Conservation (phyloP, 2,888 invertebrate genomes). For the Agriopis aurantiaria region DNA sequence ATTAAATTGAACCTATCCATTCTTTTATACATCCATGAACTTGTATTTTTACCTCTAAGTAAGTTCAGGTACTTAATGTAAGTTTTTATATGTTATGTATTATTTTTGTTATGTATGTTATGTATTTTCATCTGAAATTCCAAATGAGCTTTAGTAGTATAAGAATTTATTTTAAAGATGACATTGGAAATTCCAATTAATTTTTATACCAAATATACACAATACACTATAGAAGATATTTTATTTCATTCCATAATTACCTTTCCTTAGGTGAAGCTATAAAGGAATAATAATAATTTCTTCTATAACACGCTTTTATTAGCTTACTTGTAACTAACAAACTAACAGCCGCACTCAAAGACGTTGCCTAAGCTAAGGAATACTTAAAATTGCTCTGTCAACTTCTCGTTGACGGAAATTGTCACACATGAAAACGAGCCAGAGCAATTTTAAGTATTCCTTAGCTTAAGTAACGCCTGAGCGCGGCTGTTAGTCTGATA, state of each 20-base stretch:
- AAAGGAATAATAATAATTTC: too few relatives aligned
- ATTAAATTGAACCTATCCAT: background rate
- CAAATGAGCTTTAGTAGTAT: too few relatives aligned
- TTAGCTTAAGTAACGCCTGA: too few relatives aligned
- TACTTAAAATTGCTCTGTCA: too few relatives aligned
- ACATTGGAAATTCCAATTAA: slow-evolving; percentile 70
- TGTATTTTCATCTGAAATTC: background rate
- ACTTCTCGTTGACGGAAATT: too few relatives aligned
- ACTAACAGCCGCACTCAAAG: too few relatives aligned
- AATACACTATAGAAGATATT: slow-evolving; percentile 45
- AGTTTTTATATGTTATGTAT: slow-evolving; percentile 10
- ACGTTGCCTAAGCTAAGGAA: too few relatives aligned
- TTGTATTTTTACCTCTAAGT: slow-evolving; percentile 6
- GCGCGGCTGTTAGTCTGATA: too few relatives aligned
- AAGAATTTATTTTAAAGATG: slow-evolving; percentile 60
- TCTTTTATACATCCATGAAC: background rate
- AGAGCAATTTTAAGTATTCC: too few relatives aligned
- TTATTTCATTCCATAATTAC: background rate
- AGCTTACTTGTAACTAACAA: too few relatives aligned
- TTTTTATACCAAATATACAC: slow-evolving; percentile 85
- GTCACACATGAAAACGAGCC: too few relatives aligned
- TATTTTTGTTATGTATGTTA: slow-evolving; percentile 9
- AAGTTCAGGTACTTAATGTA: slow-evolving; percentile 7
- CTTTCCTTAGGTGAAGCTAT: background rate
- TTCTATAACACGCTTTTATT: too few relatives aligned